These are phyloP conservation scores for Caranx melampygus DNA, from an alignment of 2,113 vertebrate genomes.

Conservation along the genomic window DNA sequence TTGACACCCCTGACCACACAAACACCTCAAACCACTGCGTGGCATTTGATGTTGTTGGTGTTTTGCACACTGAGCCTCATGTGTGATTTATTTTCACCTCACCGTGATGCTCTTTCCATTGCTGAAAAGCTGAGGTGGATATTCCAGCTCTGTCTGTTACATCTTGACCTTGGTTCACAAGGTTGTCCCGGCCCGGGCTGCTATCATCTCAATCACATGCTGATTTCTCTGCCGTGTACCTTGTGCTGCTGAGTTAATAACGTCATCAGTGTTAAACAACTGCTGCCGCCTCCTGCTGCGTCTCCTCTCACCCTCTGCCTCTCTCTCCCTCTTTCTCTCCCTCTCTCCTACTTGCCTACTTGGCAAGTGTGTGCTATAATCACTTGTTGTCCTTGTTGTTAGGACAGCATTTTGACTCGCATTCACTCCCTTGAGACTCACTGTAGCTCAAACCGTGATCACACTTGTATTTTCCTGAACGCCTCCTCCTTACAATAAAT, in stretches of 20 bases:
- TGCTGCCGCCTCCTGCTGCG: conserved; percentile 40
- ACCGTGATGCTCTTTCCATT: background rate
- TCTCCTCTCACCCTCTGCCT: conserved; percentile 34
- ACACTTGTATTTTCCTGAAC: background rate
- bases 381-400: conserved; percentile 3
- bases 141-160: conserved; percentile 29
- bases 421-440: background rate
- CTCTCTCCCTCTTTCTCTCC: background rate
- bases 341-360: conserved; percentile 2
- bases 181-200: conserved; percentile 40
- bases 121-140: conserved; percentile 30
- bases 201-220: conserved; percentile 58
- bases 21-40: background rate
- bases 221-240: conserved; percentile 53
- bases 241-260: conserved; percentile 71
- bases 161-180: conserved; percentile 66
- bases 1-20: background rate
- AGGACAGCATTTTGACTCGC: conserved; percentile 1
- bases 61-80: background rate
- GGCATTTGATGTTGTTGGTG: background rate
- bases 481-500: background rate
- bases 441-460: background rate
- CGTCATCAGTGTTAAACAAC: conserved; percentile 61
- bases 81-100: conserved; percentile 24
- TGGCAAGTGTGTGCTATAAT: background rate